Evolutionary conservation across 2,797 vertebrate genomes (phyloP).

Genomic region (Enteromius viviparus): DNA sequence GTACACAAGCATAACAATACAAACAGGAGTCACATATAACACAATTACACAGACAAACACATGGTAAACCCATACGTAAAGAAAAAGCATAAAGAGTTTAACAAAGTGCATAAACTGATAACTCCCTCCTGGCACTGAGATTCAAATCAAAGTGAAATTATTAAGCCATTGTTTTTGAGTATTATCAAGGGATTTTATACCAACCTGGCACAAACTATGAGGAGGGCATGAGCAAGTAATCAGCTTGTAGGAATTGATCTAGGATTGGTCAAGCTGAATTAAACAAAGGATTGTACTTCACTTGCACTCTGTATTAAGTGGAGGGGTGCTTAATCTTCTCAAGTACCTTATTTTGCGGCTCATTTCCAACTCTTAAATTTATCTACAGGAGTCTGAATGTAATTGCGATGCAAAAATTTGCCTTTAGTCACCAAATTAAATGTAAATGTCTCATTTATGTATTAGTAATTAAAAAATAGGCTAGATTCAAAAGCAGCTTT

Average conservation of each 20-base stretch:
- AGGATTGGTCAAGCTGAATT: slow-evolving; percentile 2
- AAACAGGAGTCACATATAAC: slow-evolving; percentile 53
- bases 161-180: background rate
- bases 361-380: background rate
- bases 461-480: background rate
- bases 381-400: background rate
- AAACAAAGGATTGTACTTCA: slow-evolving; percentile 25
- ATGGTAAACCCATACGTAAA: slow-evolving; percentile 14
- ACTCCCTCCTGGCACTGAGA: background rate
- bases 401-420: background rate
- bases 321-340: background rate
- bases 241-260: background rate
- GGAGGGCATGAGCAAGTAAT: background rate
- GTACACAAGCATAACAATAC: slow-evolving; percentile 62
- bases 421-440: background rate
- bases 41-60: slow-evolving; percentile 37
- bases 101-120: background rate
- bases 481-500: background rate
- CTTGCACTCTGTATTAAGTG: background rate
- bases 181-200: background rate
- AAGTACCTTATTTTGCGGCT: background rate
- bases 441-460: background rate
- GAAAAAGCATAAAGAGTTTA: background rate
- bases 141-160: background rate
- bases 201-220: background rate